Conservation (phyloP, 2,113 vertebrate species). For the Passer montanus region DNA sequence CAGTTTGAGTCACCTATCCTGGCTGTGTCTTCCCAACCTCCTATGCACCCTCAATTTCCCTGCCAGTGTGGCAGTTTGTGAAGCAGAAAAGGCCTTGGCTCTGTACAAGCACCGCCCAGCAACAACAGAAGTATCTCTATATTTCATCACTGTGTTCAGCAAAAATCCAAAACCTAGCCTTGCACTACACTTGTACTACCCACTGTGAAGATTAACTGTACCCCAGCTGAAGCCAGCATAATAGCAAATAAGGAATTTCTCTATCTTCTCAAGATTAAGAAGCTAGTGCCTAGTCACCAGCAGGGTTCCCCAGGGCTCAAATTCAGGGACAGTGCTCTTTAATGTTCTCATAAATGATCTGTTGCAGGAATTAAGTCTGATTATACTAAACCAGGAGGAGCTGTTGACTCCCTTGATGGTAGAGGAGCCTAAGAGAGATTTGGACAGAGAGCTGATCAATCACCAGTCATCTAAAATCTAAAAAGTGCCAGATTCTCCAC, state of each 20-base stretch:
- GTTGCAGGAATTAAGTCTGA: background rate
- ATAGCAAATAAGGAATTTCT: background rate
- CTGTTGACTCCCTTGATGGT: background rate
- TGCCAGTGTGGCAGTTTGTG: background rate
- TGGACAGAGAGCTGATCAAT: background rate
- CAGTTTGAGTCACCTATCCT: background rate
- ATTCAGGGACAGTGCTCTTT: background rate
- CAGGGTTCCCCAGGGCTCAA: rapidly evolving
- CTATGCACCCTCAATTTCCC: background rate
- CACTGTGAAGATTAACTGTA: background rate
- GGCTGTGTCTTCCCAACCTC: background rate
- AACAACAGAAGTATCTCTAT: background rate
- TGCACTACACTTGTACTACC: background rate
- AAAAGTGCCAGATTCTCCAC: background rate
- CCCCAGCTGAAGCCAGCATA: background rate
- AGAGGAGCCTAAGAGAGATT: background rate
- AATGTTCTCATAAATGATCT: background rate
- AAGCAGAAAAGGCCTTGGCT: background rate
- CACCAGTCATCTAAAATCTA: background rate
- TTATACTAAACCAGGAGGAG: background rate
- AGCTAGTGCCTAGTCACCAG: background rate
- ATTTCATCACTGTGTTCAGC: background rate
- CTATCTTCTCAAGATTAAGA: background rate
- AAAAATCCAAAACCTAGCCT: background rate
- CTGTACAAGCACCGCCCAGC: background rate